These are phyloP conservation scores for Camelus dromedarius DNA, from an alignment of 2,113 vertebrate genomes.

Conservation along the genomic window DNA sequence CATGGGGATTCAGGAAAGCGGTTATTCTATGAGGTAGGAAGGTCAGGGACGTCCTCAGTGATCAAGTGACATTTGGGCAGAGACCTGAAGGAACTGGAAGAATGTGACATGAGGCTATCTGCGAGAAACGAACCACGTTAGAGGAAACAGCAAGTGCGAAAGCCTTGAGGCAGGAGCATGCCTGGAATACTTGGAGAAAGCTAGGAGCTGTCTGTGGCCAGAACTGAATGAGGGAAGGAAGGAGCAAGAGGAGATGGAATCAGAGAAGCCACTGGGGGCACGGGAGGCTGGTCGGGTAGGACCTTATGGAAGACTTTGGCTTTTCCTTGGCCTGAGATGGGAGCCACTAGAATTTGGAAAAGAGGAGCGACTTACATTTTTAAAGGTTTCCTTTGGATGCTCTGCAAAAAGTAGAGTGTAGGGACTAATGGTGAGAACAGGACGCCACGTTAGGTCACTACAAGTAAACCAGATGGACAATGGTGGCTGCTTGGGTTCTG, in stretches of 20 bases:
- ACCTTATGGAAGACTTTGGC: rapidly evolving
- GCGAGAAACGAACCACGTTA: neutral
- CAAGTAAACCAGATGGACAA: neutral
- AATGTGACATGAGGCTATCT: neutral
- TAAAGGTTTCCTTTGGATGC: neutral
- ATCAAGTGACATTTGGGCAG: neutral
- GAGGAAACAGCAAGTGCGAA: neutral
- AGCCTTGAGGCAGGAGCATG: no score
- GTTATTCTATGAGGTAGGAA: neutral
- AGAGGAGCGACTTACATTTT: neutral
- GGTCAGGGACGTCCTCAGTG: neutral
- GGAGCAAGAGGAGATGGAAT: rapidly evolving
- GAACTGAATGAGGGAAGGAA: neutral
- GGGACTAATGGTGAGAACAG: neutral
- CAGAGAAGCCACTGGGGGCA: rapidly evolving
- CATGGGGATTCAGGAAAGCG: no score
- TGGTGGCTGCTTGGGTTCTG: neutral
- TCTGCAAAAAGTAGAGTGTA: neutral
- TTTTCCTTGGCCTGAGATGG: neutral
- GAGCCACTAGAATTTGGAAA: neutral
- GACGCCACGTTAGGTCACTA: no score
- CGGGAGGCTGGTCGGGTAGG: rapidly evolving
- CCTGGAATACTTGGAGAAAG: neutral
- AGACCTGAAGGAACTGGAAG: neutral
- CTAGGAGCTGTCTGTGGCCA: rapidly evolving